Evolutionary conservation across 2,888 invertebrate species (phyloP).

Genomic region (Mactromeris polynyma): DNA sequence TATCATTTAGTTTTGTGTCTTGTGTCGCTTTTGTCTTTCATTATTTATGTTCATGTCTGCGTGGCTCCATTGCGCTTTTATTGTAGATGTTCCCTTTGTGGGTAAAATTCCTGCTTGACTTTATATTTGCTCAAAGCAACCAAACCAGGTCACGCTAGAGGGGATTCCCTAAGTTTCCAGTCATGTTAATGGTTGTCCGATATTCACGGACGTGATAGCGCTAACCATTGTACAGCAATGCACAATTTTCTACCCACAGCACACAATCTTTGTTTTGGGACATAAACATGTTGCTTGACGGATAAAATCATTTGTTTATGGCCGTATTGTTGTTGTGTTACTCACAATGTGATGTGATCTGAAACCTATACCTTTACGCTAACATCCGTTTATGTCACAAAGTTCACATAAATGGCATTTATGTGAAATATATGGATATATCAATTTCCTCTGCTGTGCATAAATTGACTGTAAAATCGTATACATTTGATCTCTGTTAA

Average conservation of each 20-base stretch:
- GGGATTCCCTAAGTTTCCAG: no score
- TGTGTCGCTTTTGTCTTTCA: no score
- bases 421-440: conserved; percentile 34
- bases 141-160: no score
- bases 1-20: no score
- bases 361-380: neutral
- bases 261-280: neutral
- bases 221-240: neutral
- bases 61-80: no score
- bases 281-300: neutral
- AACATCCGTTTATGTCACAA: conserved; percentile 43
- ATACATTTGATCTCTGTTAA: conserved; percentile 34
- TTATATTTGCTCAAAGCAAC: no score
- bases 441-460: conserved; percentile 18
- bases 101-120: no score
- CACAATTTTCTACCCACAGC: neutral
- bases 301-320: neutral
- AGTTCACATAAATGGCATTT: conserved; percentile 39
- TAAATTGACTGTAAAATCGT: conserved; percentile 35
- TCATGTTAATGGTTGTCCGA: no score
- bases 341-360: neutral
- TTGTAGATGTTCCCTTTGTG: no score
- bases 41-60: no score
- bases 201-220: no score
- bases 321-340: neutral